Conservation (phyloP, 35 echinoderm and acorn worm genomes). For the Chiridota heheva region DNA sequence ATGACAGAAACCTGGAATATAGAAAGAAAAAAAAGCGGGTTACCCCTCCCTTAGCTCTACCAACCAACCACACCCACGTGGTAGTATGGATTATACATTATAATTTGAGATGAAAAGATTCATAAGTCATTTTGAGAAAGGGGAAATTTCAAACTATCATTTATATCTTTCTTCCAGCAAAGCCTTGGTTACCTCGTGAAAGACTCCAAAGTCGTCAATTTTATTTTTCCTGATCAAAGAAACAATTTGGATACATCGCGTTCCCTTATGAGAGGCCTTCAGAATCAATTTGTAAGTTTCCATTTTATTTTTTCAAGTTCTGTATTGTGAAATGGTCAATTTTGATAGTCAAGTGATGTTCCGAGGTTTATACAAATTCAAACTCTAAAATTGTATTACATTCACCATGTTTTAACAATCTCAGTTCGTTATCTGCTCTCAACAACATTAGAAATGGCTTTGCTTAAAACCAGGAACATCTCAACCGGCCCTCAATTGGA, state of each 20-base stretch:
- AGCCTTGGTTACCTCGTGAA: not conserved
- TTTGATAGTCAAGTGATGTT: no score
- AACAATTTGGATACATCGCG: constrained; percentile 1
- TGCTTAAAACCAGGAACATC: no score
- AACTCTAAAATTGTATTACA: no score
- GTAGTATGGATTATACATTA: not conserved
- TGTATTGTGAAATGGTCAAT: no score
- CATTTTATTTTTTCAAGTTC: no score
- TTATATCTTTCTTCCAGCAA: constrained; percentile 5
- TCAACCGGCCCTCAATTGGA: no score
- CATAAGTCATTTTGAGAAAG: not conserved
- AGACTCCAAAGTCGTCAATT: constrained; percentile 26
- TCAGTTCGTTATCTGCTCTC: no score
- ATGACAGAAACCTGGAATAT: not conserved
- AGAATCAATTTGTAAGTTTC: constrained; percentile 11
- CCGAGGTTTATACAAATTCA: no score
- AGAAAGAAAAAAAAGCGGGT: not conserved
- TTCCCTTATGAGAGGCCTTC: not conserved
- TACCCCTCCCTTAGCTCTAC: not conserved
- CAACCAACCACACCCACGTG: not conserved
- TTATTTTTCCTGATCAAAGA: constrained; percentile 17
- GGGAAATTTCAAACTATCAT: not conserved
- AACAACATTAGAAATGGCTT: no score
- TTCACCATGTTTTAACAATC: no score
- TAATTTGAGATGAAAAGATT: not conserved